These are phyloP conservation scores for Neodiprion pinetum DNA, from an alignment of 1,140 invertebrate genomes.

Conservation along the genomic window DNA sequence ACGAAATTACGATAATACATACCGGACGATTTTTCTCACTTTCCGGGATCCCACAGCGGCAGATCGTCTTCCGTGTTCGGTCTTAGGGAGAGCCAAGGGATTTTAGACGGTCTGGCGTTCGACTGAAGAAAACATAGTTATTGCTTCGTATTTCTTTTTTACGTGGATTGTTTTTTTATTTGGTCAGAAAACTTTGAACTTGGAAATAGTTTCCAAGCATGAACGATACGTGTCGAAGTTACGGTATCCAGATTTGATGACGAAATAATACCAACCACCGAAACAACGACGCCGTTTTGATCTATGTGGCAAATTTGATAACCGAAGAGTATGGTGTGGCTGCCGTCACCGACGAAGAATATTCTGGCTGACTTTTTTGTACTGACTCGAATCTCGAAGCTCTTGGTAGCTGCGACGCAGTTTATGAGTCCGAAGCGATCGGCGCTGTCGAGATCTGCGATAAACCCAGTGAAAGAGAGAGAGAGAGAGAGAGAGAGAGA, in stretches of 20 bases:
- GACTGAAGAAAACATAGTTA: not conserved
- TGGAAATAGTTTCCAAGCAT: too few species aligned
- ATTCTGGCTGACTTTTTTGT: not conserved
- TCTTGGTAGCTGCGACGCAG: not conserved
- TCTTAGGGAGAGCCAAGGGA: not conserved
- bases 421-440: not conserved
- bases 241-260: too few species aligned
- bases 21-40: not conserved
- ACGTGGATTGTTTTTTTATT: too few species aligned
- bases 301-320: constrained; percentile 1
- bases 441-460: not conserved
- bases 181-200: too few species aligned
- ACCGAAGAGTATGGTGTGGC: not conserved
- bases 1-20: too few species aligned
- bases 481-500: too few species aligned
- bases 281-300: not conserved
- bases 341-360: not conserved
- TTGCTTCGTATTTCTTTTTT: too few species aligned
- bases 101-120: not conserved
- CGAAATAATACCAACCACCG: not conserved
- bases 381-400: not conserved
- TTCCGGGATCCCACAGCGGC: not conserved
- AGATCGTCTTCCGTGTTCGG: not conserved
- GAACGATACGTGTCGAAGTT: too few species aligned
- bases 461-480: too few species aligned